phyloP scores from a whole-genome alignment of 1,140 invertebrate species.

The Heliconius congener region DNA sequence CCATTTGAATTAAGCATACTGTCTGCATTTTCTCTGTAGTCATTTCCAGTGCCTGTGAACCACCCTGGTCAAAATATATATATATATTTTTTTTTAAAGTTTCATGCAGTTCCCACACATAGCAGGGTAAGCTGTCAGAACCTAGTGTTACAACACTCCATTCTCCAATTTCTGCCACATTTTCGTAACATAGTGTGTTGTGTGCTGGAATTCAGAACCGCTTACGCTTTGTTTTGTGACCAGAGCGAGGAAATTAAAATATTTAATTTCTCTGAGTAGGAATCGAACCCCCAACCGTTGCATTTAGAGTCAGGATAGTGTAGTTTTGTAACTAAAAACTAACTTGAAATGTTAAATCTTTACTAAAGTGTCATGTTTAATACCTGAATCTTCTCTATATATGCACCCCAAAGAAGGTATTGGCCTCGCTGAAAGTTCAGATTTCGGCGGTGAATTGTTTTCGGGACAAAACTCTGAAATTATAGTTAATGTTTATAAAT shows the following conservation, averaged over 20 bases:
- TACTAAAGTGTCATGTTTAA: not conserved
- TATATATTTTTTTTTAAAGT: not conserved
- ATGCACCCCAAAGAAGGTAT: conserved; percentile 54
- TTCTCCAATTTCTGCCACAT: too few species aligned
- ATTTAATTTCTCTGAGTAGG: too few species aligned
- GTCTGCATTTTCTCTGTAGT: not conserved
- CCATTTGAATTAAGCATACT: conserved; percentile 2
- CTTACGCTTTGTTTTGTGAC: too few species aligned
- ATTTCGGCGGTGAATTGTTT: conserved; percentile 35
- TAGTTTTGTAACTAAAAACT: too few species aligned
- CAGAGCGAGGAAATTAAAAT: too few species aligned
- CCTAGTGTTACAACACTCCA: too few species aligned
- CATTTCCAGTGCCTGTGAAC: conserved; percentile 19
- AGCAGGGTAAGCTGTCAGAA: too few species aligned
- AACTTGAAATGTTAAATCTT: not conserved
- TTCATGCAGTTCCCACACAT: too few species aligned
- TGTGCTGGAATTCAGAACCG: too few species aligned
- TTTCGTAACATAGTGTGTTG: too few species aligned
- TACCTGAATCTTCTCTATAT: conserved; percentile 39
- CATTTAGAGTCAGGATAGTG: too few species aligned
- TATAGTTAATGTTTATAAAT: not conserved
- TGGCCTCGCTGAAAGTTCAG: conserved; percentile 47
- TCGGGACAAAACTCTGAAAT: conserved; percentile 46
- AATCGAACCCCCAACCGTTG: too few species aligned
- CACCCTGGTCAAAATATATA: conserved; percentile 20